phyloP scores from a whole-genome alignment of 2,797 vertebrate genomes.

The Phrynocephalus forsythii region DNA sequence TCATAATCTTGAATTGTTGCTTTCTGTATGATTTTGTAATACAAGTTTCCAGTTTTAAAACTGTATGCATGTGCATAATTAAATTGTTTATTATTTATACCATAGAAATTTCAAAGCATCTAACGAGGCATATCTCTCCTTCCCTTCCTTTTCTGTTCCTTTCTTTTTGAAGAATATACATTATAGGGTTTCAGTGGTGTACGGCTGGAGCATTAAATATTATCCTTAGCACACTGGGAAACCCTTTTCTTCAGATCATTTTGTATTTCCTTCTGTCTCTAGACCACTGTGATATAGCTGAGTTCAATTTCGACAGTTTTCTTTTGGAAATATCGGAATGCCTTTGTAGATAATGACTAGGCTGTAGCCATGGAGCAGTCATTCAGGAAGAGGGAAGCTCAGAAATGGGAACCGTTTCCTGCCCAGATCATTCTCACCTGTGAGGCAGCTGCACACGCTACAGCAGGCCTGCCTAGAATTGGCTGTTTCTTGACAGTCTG shows the following conservation, averaged over 20 bases:
- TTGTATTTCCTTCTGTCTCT: not conserved
- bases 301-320: not conserved
- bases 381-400: not conserved
- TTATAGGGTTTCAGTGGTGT: not conserved
- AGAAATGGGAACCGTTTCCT: not conserved
- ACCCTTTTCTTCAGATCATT: not conserved
- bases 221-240: not conserved
- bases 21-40: not conserved
- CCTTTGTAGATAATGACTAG: not conserved
- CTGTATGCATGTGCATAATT: conserved; percentile 16
- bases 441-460: not conserved
- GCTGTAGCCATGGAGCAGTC: not conserved
- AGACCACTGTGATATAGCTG: not conserved
- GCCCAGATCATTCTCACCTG: not conserved
- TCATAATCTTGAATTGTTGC: conserved; percentile 4
- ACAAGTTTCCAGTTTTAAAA: conserved; percentile 5
- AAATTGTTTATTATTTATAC: conserved; percentile 26
- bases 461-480: not conserved
- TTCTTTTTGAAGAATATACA: not conserved
- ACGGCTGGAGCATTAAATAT: not conserved
- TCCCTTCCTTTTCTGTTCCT: not conserved
- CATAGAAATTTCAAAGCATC: not conserved
- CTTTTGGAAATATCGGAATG: rapidly evolving
- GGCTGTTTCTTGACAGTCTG: too few species aligned
- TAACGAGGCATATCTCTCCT: not conserved